Conservation (phyloP, 2,888 invertebrate species). For the Dugesia japonica region DNA sequence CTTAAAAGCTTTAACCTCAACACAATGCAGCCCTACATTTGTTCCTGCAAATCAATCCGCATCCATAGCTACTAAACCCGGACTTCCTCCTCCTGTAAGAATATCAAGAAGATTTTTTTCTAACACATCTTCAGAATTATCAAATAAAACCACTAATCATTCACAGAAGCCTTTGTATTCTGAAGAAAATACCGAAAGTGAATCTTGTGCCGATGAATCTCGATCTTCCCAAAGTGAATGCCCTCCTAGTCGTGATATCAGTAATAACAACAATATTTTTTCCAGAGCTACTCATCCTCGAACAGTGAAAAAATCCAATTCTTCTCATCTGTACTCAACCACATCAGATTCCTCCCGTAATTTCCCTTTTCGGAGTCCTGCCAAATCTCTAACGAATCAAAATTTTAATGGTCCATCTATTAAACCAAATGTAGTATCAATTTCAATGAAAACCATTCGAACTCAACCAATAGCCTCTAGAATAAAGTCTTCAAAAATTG, state of each 20-base stretch:
- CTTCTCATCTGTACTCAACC: background rate
- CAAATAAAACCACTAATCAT: background rate
- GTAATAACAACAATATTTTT: constrained; percentile 8
- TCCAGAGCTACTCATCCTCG: constrained; percentile 5
- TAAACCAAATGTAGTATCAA: background rate
- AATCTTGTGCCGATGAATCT: background rate
- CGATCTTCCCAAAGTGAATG: constrained; percentile 10
- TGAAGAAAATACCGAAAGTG: constrained; percentile 12
- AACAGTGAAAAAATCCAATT: background rate
- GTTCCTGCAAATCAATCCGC: background rate
- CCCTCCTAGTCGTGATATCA: background rate
- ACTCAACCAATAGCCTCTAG: background rate
- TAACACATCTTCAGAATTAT: background rate
- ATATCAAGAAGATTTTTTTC: background rate
- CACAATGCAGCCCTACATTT: background rate
- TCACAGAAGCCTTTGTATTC: background rate
- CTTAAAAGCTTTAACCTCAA: background rate
- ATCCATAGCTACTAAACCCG: background rate
- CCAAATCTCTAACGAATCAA: background rate
- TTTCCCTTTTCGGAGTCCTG: background rate
- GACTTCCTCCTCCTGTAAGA: background rate
- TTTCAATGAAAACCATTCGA: background rate
- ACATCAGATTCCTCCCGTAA: background rate
- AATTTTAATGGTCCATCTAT: background rate
- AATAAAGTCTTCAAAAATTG: background rate